Evolutionary conservation across 2,888 invertebrate genomes (phyloP).

Genomic region (Auanema sp.): DNA sequence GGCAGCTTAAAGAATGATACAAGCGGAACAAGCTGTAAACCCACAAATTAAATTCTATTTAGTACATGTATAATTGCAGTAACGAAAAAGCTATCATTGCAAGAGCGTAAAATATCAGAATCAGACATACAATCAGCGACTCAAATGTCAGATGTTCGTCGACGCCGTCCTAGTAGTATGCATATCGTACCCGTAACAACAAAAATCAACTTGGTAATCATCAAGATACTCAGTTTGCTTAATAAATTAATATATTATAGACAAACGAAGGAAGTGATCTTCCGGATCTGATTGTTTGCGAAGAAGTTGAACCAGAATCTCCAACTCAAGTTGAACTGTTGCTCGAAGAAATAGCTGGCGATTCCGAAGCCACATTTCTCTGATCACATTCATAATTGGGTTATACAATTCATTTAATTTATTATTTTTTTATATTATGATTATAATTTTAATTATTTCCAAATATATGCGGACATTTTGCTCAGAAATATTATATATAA

Average conservation of each 20-base stretch:
- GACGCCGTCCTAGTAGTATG: constrained; percentile 39
- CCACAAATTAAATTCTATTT: background rate
- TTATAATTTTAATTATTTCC: too few species aligned
- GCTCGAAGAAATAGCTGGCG: constrained; percentile 48
- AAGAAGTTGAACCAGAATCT: constrained; percentile 16
- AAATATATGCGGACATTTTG: too few species aligned
- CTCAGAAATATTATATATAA: too few species aligned
- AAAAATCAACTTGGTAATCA: background rate
- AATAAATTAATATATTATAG: constrained; percentile 1
- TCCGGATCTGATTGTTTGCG: constrained; percentile 4
- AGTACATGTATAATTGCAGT: too few species aligned
- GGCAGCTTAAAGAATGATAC: background rate
- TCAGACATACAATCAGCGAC: background rate
- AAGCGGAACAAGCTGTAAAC: background rate
- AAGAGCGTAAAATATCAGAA: constrained; percentile 26
- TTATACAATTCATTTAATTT: background rate
- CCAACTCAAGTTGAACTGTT: constrained; percentile 36
- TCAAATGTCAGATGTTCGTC: constrained; percentile 27
- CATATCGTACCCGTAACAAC: constrained; percentile 23
- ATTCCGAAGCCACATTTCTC: constrained; percentile 45
- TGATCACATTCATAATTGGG: constrained; percentile 11
- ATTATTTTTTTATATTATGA: background rate
- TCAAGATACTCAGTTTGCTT: background rate
- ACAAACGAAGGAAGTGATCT: constrained; percentile 3
- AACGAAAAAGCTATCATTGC: constrained; percentile 41